Percentiles rank a stretch among this genome's conserved stretches.
These are phyloP conservation scores for Gymnocheta viridis DNA, from an alignment of 2,888 invertebrate genomes.

Conservation along the genomic window DNA sequence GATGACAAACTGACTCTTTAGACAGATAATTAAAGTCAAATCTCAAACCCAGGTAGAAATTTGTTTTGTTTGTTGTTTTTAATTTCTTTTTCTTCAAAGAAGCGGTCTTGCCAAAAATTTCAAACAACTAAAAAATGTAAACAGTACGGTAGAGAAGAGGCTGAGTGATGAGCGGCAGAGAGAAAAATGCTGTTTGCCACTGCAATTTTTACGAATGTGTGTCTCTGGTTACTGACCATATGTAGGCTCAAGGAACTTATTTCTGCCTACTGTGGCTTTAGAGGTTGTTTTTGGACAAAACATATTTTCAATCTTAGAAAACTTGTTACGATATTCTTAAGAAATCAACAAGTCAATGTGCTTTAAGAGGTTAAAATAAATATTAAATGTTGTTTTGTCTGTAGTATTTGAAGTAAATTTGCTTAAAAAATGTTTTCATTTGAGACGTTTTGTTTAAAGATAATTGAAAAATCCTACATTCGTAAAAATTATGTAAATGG, in stretches of 20 bases:
- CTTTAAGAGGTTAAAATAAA: constrained; percentile 39
- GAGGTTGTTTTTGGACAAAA: constrained; percentile 12
- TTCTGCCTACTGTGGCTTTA: constrained; percentile 37
- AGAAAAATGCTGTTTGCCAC: neutral
- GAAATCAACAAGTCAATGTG: constrained; percentile 52
- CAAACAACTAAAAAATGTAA: constrained; percentile 36
- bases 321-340: constrained; percentile 58
- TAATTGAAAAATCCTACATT: no score
- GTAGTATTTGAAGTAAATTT: neutral
- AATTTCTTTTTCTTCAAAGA: neutral
- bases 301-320: constrained; percentile 53
- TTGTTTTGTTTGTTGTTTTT: constrained; percentile 11
- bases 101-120: constrained; percentile 61
- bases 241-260: constrained; percentile 76
- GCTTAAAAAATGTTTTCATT: neutral
- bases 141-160: neutral
- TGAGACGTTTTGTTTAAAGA: no score
- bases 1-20: constrained; percentile 1
- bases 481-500: no score
- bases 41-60: constrained; percentile 29
- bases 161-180: neutral
- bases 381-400: constrained; percentile 6
- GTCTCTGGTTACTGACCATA: constrained; percentile 71
- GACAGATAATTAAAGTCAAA: constrained; percentile 20
- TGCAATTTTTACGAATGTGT: constrained; percentile 17